Base-by-base conservation (phyloP, 2,888 invertebrate species). In the Tinea trinotella region DNA sequence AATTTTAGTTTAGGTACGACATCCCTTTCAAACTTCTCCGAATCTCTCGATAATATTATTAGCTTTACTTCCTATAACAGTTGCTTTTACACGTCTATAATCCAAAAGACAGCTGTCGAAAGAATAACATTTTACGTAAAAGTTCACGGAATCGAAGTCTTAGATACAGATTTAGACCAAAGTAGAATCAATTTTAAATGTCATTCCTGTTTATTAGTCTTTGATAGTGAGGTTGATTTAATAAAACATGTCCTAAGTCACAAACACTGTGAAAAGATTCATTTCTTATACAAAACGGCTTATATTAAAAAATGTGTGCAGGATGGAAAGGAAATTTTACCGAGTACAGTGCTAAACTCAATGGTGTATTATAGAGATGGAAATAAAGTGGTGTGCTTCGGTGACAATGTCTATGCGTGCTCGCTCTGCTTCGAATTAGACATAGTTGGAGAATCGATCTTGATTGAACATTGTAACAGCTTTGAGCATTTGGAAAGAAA, bases 331-430 rank as follows among this genome's bases (percentile, higher is more conserved):
- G 84, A 85, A 55, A 85, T 85, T 0, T 76, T 79, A 56, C 85
- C 85, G 0, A 85, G 85, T 54, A 83, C 85, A 0, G 72, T 85
- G 0, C 58, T 85, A 1, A 85, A 85, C 53, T 71, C 85, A 0
- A 85, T 85, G 85, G 80, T 57, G n/a, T 71, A 82, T 75, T 85
- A 85, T 36, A 58, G 85, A 1, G 85, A 85, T 70, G 74, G 74
- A 1, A 85, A 85, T 58, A 85, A 85, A 59, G 81, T 85, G 30
- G 84, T 85, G 0, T 85, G 85, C 55, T 85, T 85, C 1, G 85
- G 85, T 0, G 83, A 85, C 61, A 78, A 79, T 0, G 58, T 74
- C 59, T 85, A 78, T 1, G 85, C 86, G 4, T 85, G 85, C 54
- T 72, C 86, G 0, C 59, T 85, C 1, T 85, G 85, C 60, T 83